phyloP scores from a whole-genome alignment of 2,113 vertebrate genomes.

The Takifugu bimaculatus region DNA sequence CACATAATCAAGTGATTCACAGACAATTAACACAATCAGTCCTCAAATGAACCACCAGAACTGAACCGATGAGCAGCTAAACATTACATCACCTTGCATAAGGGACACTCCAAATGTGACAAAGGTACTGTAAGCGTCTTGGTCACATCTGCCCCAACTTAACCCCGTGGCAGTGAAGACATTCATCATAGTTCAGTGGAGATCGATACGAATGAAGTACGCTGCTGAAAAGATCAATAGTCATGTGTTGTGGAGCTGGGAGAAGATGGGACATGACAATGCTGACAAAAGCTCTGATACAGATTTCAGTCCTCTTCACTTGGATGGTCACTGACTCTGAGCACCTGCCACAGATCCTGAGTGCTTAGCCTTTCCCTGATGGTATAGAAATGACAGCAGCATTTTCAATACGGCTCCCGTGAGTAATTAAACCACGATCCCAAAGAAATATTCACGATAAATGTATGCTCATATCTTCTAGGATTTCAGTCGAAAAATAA shows the following conservation, averaged over 20 bases:
- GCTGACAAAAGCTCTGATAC: slow-evolving; percentile 55
- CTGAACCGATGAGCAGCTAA: not conserved
- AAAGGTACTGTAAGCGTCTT: slow-evolving; percentile 15
- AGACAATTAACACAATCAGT: too few relatives aligned
- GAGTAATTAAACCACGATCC: slow-evolving; percentile 1
- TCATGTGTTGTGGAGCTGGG: slow-evolving; percentile 49
- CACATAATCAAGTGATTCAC: not conserved
- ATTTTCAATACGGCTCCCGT: not conserved
- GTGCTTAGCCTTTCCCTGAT: too few relatives aligned
- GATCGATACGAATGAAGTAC: slow-evolving; percentile 69
- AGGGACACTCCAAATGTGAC: slow-evolving; percentile 27
- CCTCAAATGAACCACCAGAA: not conserved
- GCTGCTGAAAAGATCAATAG: slow-evolving; percentile 65
- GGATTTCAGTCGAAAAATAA: not conserved
- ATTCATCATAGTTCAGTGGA: slow-evolving; percentile 63
- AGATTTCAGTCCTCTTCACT: slow-evolving; percentile 46
- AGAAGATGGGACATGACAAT: slow-evolving; percentile 65
- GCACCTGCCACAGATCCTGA: not conserved
- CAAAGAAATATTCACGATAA: not conserved
- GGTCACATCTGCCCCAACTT: slow-evolving; percentile 31
- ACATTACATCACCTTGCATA: slow-evolving; percentile 13
- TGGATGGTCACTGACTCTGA: slow-evolving; percentile 19
- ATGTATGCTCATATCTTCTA: not conserved
- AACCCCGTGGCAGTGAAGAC: slow-evolving; percentile 33
- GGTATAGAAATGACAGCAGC: too few relatives aligned